Evolutionary conservation across 2,888 invertebrate genomes (phyloP).

Genomic region (Calliscelio sp.): DNA sequence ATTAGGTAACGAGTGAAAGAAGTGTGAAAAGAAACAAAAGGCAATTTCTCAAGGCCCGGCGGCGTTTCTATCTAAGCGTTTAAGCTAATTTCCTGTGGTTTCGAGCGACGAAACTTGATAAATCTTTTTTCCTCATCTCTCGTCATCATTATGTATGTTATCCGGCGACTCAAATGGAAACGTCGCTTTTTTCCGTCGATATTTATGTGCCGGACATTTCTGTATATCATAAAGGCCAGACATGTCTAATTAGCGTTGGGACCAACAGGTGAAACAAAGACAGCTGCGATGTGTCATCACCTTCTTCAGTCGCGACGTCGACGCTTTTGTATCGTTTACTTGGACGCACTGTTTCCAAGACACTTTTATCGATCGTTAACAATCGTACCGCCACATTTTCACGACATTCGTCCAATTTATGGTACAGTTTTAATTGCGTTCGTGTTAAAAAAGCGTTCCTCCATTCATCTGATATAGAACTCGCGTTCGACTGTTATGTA

Average conservation of each 20-base stretch:
- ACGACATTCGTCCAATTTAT: slow-evolving; percentile 59
- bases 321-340: slow-evolving; percentile 58
- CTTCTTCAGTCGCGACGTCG: slow-evolving; percentile 42
- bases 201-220: slow-evolving; percentile 18
- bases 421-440: slow-evolving; percentile 56
- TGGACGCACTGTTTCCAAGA: slow-evolving; percentile 65
- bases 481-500: slow-evolving; percentile 31
- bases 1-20: slow-evolving; percentile 64
- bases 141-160: too few species aligned
- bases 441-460: slow-evolving; percentile 56
- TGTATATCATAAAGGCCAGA: slow-evolving; percentile 3
- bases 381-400: slow-evolving; percentile 56
- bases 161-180: slow-evolving; percentile 34
- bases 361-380: slow-evolving; percentile 69
- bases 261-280: slow-evolving; percentile 71
- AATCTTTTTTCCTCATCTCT: slow-evolving; percentile 52
- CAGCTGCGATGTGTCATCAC: slow-evolving; percentile 69
- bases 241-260: slow-evolving; percentile 51
- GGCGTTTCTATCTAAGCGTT: slow-evolving; percentile 54
- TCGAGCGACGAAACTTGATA: slow-evolving; percentile 52
- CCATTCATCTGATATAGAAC: slow-evolving; percentile 46
- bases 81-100: slow-evolving; percentile 59
- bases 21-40: slow-evolving; percentile 69
- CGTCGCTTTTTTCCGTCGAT: neutral
- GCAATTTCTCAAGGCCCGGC: slow-evolving; percentile 62